These are phyloP conservation scores for Sula dactylatra DNA, from an alignment of 2,113 vertebrate genomes.

Conservation along the genomic window DNA sequence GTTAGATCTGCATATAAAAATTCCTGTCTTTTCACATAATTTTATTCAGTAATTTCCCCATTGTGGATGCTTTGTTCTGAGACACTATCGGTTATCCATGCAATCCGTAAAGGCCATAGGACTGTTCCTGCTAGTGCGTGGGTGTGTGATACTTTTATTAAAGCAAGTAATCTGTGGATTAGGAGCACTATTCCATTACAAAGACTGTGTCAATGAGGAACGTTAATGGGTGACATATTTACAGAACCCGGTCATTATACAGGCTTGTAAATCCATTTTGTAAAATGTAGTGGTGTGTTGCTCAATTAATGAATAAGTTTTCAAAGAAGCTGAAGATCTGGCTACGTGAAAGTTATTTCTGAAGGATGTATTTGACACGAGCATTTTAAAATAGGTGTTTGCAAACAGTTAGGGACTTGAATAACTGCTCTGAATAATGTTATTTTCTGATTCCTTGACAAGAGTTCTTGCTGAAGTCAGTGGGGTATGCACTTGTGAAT, in stretches of 20 bases:
- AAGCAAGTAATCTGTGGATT: neutral
- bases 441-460: neutral
- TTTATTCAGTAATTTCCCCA: neutral
- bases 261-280: neutral
- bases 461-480: neutral
- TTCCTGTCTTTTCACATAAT: neutral
- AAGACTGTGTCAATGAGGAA: neutral
- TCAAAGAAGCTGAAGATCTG: neutral
- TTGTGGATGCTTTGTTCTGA: neutral
- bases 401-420: neutral
- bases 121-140: neutral
- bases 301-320: neutral
- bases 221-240: neutral
- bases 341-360: neutral
- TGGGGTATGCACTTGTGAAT: neutral
- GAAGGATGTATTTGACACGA: neutral
- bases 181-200: neutral
- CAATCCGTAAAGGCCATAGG: neutral
- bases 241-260: neutral
- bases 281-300: neutral
- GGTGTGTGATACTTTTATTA: neutral
- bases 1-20: neutral
- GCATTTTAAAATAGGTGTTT: neutral
- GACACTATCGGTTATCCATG: fast-evolving
- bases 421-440: neutral